phyloP scores from a whole-genome alignment of 2,113 vertebrate genomes.

The Melanocharis versteri region DNA sequence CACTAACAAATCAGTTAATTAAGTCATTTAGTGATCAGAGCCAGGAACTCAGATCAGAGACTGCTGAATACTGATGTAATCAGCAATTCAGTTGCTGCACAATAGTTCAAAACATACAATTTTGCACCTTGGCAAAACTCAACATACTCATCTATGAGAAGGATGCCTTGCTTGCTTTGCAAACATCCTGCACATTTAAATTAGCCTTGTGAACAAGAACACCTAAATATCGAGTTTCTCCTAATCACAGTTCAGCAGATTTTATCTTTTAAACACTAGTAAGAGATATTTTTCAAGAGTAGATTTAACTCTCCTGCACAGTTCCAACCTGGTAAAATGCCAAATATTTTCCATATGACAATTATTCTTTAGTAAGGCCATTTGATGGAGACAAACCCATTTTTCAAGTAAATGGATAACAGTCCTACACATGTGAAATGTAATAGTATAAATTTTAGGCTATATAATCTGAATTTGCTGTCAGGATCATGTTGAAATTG shows the following conservation, averaged over 20 bases:
- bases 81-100: not conserved
- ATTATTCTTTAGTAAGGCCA: not conserved
- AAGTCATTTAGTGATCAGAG: slow-evolving; percentile 31
- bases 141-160: not conserved
- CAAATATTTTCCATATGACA: not conserved
- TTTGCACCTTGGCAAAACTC: slow-evolving; percentile 4
- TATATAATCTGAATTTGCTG: not conserved
- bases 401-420: not conserved
- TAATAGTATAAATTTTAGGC: not conserved
- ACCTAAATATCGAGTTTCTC: not conserved
- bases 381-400: not conserved
- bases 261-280: not conserved
- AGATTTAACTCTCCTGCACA: not conserved
- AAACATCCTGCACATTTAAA: not conserved
- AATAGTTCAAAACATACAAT: not conserved
- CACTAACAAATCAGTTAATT: not conserved
- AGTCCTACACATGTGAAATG: not conserved
- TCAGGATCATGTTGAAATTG: not conserved
- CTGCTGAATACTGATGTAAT: slow-evolving; percentile 1
- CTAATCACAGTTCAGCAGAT: not conserved
- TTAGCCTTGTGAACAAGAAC: not conserved
- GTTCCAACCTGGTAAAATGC: not conserved
- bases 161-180: not conserved
- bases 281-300: not conserved
- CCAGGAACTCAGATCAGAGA: slow-evolving; percentile 11